These are phyloP conservation scores for Clepsis dumicolana DNA, from an alignment of 2,888 invertebrate species.

Conservation along the genomic window DNA sequence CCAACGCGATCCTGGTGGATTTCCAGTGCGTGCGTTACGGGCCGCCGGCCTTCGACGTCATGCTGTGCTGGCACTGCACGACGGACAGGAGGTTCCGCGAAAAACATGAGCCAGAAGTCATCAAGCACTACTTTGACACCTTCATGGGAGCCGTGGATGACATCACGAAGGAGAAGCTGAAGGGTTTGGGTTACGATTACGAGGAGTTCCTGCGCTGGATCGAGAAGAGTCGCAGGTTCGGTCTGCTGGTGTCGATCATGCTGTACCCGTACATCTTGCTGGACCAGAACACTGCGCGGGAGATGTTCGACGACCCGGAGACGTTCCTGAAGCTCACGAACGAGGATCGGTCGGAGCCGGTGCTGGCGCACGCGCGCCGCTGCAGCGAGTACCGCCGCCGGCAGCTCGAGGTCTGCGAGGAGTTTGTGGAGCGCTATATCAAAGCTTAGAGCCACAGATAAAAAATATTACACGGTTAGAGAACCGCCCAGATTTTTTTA, in stretches of 20 bases:
- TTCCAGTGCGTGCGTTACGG: slow-evolving; percentile 72
- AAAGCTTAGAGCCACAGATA: background rate
- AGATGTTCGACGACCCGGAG: slow-evolving; percentile 26
- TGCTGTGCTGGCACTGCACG: slow-evolving; percentile 63
- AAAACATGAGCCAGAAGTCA: slow-evolving; percentile 52
- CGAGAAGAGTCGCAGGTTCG: slow-evolving; percentile 49
- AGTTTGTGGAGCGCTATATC: slow-evolving; percentile 30
- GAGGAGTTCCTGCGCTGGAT: slow-evolving; percentile 47
- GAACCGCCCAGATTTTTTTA: background rate
- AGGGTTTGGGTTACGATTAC: slow-evolving; percentile 45
- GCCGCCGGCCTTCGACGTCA: slow-evolving; percentile 74
- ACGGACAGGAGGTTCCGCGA: slow-evolving; percentile 64
- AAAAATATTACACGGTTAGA: background rate
- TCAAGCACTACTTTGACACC: slow-evolving; percentile 49
- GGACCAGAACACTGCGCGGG: slow-evolving; percentile 22
- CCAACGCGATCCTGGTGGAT: slow-evolving; percentile 67
- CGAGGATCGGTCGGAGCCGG: slow-evolving; percentile 27
- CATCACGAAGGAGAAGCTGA: slow-evolving; percentile 55
- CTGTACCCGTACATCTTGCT: slow-evolving; percentile 26
- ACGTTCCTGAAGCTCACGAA: slow-evolving; percentile 21
- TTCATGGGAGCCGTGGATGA: slow-evolving; percentile 58
- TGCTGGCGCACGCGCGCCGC: slow-evolving; percentile 33
- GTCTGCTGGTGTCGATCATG: slow-evolving; percentile 43
- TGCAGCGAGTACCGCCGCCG: slow-evolving; percentile 1
- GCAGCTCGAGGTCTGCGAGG: slow-evolving; percentile 21